A percentile compares a stretch with the other conserved stretches of the same genome.
phyloP scores from a whole-genome alignment of 1,140 invertebrate genomes.

The Drosophila ohnishii region DNA sequence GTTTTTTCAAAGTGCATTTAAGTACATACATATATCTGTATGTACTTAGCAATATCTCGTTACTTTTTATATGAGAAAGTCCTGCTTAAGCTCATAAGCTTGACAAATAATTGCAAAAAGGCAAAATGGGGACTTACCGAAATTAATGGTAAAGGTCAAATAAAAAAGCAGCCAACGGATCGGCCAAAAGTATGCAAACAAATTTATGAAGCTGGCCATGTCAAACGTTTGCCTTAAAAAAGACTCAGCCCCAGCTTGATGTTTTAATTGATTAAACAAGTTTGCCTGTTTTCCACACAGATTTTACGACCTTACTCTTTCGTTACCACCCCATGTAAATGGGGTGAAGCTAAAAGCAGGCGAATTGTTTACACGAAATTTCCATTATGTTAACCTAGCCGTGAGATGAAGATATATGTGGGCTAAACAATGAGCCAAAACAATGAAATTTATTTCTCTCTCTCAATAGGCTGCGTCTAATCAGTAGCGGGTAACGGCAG shows the following conservation, averaged over 20 bases:
- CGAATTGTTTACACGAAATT: slow-evolving; percentile 76
- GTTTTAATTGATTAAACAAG: slow-evolving; percentile 61
- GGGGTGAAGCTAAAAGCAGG: slow-evolving; percentile 53
- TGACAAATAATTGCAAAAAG: slow-evolving; percentile 32
- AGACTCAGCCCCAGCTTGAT: slow-evolving; percentile 25
- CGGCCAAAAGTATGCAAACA: background rate
- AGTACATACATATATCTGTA: slow-evolving; percentile 6
- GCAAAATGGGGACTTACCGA: slow-evolving; percentile 15
- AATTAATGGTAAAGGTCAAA: slow-evolving; percentile 15
- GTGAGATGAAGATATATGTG: slow-evolving; percentile 29
- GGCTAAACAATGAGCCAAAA: slow-evolving; percentile 59
- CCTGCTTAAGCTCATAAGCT: slow-evolving; percentile 24
- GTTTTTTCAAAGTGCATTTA: slow-evolving; percentile 4
- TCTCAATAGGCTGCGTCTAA: slow-evolving; percentile 7
- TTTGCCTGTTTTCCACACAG: background rate
- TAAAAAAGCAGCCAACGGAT: slow-evolving; percentile 1
- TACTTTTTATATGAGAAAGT: background rate
- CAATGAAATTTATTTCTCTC: slow-evolving; percentile 57
- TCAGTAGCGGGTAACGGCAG: background rate
- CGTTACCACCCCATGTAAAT: background rate
- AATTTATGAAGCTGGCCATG: slow-evolving; percentile 7
- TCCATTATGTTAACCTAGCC: slow-evolving; percentile 65
- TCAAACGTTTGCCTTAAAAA: background rate
- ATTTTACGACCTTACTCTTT: background rate
- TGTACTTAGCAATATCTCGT: slow-evolving; percentile 20